Evolutionary conservation across 1,140 invertebrate genomes (phyloP), one percentile per base, ranked within the genome.

Genomic region (Copidosoma floridanum): DNA sequence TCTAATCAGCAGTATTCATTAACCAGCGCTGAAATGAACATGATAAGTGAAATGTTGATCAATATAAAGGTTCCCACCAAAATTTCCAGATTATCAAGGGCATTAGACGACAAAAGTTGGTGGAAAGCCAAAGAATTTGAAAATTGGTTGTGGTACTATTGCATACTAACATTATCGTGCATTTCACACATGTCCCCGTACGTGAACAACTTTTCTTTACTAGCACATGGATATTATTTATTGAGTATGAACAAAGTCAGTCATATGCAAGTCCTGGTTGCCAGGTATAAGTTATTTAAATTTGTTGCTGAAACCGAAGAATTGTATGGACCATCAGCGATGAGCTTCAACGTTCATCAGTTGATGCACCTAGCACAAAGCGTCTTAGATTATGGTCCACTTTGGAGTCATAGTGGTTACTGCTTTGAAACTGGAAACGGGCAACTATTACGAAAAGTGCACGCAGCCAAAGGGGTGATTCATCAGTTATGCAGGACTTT

Each of bases 291-390:
- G 10, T 40, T 61, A 12, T n/a, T 52, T 16, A 26, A 54, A 27
- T 60, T 46, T 12, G 14, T 61, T 2, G 35, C 24, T 20, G 40
- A 54, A n/a, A 50, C 58, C 0, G 27, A 61, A 53, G 32, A n/a
- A 16, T 14, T 54, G 3, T 65, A 61, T 37, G 35, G 44, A 55
- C 51, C 38, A 46, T 21, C 2, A 27, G 56, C 44, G 3, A 64
- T 67, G 63, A 67, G 59, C 2, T 60, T 38, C 21, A 67, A 67
- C 56, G 27, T 67, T 3, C 65, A 67, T 35, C 57, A 59, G 32
- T 41, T 65, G 7, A 20, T 62, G 23, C 65, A 67, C 57, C 10
- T 67, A 14, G 14, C 12, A 20, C 48, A 57, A 57, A 62, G 56
- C 54, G 63, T 67, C 1, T 21, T 21, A 23, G 20, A 63, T n/a